Evolutionary conservation across 2,888 invertebrate genomes (phyloP).

Genomic region (Bhutanitis thaidina): DNA sequence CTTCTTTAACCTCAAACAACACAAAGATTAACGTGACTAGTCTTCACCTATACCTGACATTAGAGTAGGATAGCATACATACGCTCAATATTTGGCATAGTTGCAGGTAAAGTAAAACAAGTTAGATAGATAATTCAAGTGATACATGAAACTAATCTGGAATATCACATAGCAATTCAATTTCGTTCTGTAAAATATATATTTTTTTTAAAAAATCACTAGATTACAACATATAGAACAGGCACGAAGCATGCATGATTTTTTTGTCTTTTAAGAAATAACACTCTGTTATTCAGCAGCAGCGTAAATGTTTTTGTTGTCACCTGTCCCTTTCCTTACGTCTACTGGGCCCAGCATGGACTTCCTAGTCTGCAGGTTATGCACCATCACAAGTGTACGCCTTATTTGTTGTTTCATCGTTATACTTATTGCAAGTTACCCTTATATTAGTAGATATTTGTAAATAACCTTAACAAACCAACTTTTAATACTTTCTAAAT

Average conservation of each 20-base stretch:
- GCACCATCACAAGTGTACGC: neutral
- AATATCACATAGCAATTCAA: no score
- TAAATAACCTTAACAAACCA: neutral
- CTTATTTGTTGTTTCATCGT: neutral
- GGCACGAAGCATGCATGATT: conserved; percentile 14
- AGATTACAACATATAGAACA: neutral
- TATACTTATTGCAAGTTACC: neutral
- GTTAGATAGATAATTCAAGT: no score
- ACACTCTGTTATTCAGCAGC: neutral
- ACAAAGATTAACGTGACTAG: no score
- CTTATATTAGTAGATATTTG: neutral
- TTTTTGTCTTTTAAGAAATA: neutral
- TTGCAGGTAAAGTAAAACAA: no score
- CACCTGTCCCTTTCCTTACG: neutral
- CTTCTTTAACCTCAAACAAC: no score
- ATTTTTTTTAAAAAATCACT: no score
- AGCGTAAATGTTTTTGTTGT: conserved; percentile 3
- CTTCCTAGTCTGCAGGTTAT: conserved; percentile 3
- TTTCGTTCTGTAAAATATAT: no score
- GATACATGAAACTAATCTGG: no score
- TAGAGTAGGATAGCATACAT: no score
- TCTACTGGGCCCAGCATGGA: conserved; percentile 9
- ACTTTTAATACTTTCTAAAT: neutral
- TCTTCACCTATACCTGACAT: no score
- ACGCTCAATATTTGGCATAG: no score